A percentile compares a stretch with the other conserved stretches of the same genome.
phyloP scores from a whole-genome alignment of 2,797 vertebrate species.

The Austrolebias charrua region DNA sequence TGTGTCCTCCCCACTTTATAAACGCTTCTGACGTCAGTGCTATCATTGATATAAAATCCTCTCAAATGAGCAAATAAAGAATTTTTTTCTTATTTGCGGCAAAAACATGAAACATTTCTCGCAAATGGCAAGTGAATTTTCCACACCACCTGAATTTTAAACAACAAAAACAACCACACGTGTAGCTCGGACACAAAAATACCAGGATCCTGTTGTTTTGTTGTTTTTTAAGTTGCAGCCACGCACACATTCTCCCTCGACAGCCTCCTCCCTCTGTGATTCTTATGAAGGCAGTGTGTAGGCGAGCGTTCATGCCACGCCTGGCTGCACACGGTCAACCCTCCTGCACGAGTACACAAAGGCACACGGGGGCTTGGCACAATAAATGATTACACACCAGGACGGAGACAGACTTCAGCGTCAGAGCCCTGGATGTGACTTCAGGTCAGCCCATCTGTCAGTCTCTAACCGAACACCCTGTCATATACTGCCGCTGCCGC shows the following conservation, averaged over 20 bases:
- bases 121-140: no score
- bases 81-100: no score
- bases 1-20: no score
- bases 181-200: slow-evolving; percentile 15
- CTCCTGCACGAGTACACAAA: slow-evolving; percentile 33
- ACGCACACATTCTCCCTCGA: slow-evolving; percentile 17
- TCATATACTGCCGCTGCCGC: slow-evolving; percentile 11
- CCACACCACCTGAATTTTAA: neutral
- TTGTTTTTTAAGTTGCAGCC: neutral
- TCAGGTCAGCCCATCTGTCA: slow-evolving; percentile 44
- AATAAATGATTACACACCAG: slow-evolving; percentile 23
- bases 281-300: slow-evolving; percentile 67
- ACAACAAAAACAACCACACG: neutral
- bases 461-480: slow-evolving; percentile 9
- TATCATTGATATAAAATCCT: no score
- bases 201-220: neutral
- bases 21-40: no score
- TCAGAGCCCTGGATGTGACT: slow-evolving; percentile 22
- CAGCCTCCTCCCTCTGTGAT: slow-evolving; percentile 53
- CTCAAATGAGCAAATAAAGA: no score
- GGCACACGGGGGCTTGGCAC: neutral
- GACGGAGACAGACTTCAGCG: neutral
- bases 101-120: neutral
- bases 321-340: slow-evolving; percentile 54
- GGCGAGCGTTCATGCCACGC: slow-evolving; percentile 50